Conservation (phyloP, 35 echinoderm and acorn worm genomes). For the Nesometra sesokonis region DNA sequence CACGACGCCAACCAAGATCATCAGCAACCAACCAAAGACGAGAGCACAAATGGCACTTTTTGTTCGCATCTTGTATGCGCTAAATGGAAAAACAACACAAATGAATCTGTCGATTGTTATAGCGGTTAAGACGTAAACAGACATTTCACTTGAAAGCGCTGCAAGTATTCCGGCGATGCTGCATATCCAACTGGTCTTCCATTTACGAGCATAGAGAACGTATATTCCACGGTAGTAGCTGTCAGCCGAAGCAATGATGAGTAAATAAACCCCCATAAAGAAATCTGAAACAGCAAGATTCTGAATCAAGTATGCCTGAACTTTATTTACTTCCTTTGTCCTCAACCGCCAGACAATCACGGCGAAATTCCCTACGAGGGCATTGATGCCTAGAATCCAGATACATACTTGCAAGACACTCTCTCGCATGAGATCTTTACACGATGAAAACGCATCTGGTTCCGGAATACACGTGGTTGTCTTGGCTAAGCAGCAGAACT, state of each 20-base stretch:
- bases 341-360: conserved; percentile 36
- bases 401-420: not conserved
- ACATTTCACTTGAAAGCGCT: conserved; percentile 55
- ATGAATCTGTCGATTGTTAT: conserved; percentile 71
- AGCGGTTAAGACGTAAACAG: conserved; percentile 38
- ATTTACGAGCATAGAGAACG: not conserved
- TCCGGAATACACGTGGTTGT: too few relatives aligned
- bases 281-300: conserved; percentile 51
- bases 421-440: not conserved
- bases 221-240: conserved; percentile 29
- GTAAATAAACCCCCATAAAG: conserved; percentile 43
- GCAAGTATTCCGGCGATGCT: not conserved
- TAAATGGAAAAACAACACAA: conserved; percentile 65
- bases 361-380: conserved; percentile 36
- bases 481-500: too few relatives aligned
- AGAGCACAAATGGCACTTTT: conserved; percentile 2
- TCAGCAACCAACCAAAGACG: conserved; percentile 34
- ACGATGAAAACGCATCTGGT: not conserved
- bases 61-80: conserved; percentile 16
- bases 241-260: conserved; percentile 32
- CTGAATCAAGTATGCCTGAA: conserved; percentile 32
- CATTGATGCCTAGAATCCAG: conserved; percentile 48
- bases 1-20: conserved; percentile 4
- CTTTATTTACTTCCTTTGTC: not conserved
- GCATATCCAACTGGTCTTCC: not conserved